Conservation (phyloP, 1,140 invertebrate species). For the Notospermus geniculatus region DNA sequence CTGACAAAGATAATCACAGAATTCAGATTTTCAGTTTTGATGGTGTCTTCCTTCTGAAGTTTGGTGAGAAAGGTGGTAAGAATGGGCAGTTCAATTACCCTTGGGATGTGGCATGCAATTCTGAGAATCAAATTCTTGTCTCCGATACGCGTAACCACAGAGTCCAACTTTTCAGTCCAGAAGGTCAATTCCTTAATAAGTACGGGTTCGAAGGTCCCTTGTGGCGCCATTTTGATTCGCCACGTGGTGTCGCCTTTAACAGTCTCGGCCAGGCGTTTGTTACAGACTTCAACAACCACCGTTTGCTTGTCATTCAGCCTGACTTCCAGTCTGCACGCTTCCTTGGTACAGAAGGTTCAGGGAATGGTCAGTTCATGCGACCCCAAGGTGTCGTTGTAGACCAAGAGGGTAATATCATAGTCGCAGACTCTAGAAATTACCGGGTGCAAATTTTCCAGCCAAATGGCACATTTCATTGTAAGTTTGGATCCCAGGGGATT, state of each 20-base stretch:
- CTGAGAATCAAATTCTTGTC: constrained; percentile 78
- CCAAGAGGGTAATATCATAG: constrained; percentile 81
- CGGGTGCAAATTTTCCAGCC: constrained; percentile 65
- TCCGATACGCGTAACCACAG: constrained; percentile 92
- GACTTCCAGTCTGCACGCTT: constrained; percentile 67
- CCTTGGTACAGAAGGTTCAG: constrained; percentile 70
- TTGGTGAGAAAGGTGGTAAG: constrained; percentile 82
- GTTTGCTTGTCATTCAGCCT: constrained; percentile 69
- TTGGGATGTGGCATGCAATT: constrained; percentile 90
- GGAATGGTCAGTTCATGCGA: constrained; percentile 74
- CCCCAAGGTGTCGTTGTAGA: constrained; percentile 87
- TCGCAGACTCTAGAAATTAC: constrained; percentile 89
- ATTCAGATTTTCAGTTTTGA: constrained; percentile 81
- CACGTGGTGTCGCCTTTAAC: constrained; percentile 85
- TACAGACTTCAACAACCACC: constrained; percentile 94
- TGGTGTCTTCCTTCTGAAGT: constrained; percentile 77
- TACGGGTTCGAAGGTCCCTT: constrained; percentile 75
- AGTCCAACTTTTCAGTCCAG: constrained; percentile 77
- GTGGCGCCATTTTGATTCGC: constrained; percentile 83
- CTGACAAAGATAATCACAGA: constrained; percentile 95
- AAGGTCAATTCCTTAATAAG: constrained; percentile 80
- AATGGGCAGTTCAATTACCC: constrained; percentile 92
- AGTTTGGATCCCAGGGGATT: constrained; percentile 59
- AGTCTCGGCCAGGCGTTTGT: constrained; percentile 74
- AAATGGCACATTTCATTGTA: constrained; percentile 56